Evolutionary conservation across 2,113 vertebrate genomes (phyloP).

Genomic region (Psophia crepitans): DNA sequence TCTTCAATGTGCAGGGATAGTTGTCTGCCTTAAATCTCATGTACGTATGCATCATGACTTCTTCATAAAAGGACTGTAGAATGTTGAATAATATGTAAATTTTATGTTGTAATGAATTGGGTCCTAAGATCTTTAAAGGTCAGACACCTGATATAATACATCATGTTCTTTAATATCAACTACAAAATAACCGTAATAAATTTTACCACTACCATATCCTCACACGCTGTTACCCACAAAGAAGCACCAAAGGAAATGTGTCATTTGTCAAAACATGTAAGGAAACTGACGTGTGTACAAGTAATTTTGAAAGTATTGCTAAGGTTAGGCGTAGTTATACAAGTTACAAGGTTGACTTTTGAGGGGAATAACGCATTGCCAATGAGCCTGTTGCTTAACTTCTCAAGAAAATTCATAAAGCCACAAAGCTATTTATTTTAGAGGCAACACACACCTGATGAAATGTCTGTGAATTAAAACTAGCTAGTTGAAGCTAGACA

Average conservation of each 20-base stretch:
- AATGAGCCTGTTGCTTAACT: conserved; percentile 17
- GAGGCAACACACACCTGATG: background rate
- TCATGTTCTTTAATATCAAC: conserved; percentile 86
- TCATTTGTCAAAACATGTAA: conserved; percentile 81
- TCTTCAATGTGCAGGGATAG: conserved; percentile 2
- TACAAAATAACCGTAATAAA: conserved; percentile 86
- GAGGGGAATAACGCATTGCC: background rate
- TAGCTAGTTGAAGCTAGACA: background rate
- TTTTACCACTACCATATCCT: conserved; percentile 78
- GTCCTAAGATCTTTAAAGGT: conserved; percentile 86
- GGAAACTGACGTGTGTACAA: conserved; percentile 74
- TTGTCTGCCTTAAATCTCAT: conserved; percentile 64
- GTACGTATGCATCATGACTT: conserved; percentile 69
- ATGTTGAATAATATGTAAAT: conserved; percentile 86
- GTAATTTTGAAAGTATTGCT: conserved; percentile 75
- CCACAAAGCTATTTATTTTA: background rate
- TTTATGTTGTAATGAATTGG: conserved; percentile 86
- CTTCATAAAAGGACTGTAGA: conserved; percentile 77
- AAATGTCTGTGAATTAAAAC: conserved; percentile 19
- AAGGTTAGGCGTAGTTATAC: conserved; percentile 68
- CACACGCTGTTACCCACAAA: conserved; percentile 83
- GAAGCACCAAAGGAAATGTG: conserved; percentile 80
- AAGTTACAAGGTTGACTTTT: conserved; percentile 58
- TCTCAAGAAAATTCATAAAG: conserved; percentile 3
- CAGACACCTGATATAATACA: conserved; percentile 85